These are phyloP conservation scores for Eugnorisma glareosa DNA, from an alignment of 2,888 invertebrate species.

Conservation along the genomic window DNA sequence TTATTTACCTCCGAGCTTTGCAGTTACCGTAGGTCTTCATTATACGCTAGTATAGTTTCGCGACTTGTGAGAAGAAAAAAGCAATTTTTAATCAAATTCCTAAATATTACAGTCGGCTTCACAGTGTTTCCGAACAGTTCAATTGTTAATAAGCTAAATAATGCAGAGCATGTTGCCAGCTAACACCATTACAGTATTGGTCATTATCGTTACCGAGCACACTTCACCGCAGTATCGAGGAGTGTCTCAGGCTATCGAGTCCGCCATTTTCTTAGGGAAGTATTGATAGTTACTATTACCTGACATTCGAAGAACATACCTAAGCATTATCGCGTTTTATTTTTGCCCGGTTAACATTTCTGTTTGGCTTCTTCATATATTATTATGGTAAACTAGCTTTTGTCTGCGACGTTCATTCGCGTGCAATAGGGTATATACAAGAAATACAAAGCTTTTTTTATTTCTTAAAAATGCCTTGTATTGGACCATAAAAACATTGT, in stretches of 20 bases:
- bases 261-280: constrained; percentile 66
- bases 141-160: constrained; percentile 69
- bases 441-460: no score
- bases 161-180: constrained; percentile 65
- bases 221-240: constrained; percentile 69
- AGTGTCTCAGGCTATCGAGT: constrained; percentile 67
- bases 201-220: constrained; percentile 68
- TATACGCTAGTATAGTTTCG: constrained; percentile 50
- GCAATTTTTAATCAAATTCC: constrained; percentile 54
- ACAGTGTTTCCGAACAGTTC: constrained; percentile 60
- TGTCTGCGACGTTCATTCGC: no score
- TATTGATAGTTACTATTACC: constrained; percentile 69
- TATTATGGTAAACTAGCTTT: neutral
- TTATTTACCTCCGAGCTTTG: constrained; percentile 51
- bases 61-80: constrained; percentile 58
- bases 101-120: constrained; percentile 56
- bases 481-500: no score
- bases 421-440: no score
- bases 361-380: neutral
- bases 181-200: constrained; percentile 41
- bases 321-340: constrained; percentile 61
- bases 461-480: no score
- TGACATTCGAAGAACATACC: constrained; percentile 68
- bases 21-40: constrained; percentile 62
- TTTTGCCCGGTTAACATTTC: constrained; percentile 56